Evolutionary conservation across 2,888 invertebrate genomes (phyloP), one percentile per base, ranked within the genome.

Genomic region (Uropetala carovei): DNA sequence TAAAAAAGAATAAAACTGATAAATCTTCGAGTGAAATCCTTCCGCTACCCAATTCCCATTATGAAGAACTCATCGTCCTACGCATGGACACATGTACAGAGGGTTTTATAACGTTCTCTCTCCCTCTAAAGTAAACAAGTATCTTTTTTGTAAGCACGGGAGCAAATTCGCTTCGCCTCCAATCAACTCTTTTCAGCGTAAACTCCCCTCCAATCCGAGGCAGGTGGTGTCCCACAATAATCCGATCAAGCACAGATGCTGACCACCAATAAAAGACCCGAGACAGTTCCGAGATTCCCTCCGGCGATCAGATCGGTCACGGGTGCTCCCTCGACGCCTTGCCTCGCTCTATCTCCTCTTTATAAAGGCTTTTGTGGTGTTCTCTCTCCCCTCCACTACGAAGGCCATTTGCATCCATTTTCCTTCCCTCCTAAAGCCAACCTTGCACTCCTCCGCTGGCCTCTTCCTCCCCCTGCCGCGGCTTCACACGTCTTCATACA

Each of bases 351-450:
- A 43, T 43, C 43, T 43, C 43, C 75, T 75, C 27, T 75, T 27
- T 75, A 75, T 75, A 27, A 75, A 75, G 22, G 22, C 27, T 64
- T 43, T 43, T 43, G 43, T 43, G 43, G 43, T 43, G 43, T 43
- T 64, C 64, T 14, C n/a, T 3, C 16, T 14, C n/a, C 64, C 64
- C 22, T 3, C 22, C 68, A 10, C 64, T 11, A 18, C 27, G 75
- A 75, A 75, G 75, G 75, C 75, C 75, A 75, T 75, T 75, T 75
- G 75, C 75, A 75, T 75, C 75, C 75, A 22, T 43, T 43, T 43
- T 43, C 43, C 43, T 43, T 68, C 68, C 68, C 68, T 75, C 75
- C 5, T 43, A 43, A 43, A 43, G 43, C 43, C 75, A 75, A 75
- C 75, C 75, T 75, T 75, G 75, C 75, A 75, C 75, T 75, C 27